Percentiles rank a stretch among this genome's conserved stretches.
These are phyloP conservation scores for Halictus ligatus DNA, from an alignment of 2,888 invertebrate genomes.

Conservation along the genomic window DNA sequence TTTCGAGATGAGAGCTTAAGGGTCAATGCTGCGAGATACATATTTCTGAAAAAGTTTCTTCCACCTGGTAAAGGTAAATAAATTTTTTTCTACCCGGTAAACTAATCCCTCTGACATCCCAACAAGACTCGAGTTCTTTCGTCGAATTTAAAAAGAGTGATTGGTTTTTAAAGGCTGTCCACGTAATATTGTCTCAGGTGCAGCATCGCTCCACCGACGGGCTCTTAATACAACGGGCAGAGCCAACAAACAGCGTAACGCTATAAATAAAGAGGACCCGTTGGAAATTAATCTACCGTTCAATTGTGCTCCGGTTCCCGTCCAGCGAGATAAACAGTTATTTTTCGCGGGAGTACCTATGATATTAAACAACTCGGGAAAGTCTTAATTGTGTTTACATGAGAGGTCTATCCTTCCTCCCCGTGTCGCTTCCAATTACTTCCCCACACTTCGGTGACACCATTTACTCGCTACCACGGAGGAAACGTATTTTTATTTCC, in stretches of 20 bases:
- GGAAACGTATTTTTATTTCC: constrained; percentile 40
- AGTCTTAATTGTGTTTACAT: constrained; percentile 1
- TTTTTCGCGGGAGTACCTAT: neutral
- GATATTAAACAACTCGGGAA: constrained; percentile 1
- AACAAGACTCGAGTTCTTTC: no score
- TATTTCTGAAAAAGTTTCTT: no score
- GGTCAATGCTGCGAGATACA: no score
- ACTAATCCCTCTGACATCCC: no score
- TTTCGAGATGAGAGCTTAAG: no score
- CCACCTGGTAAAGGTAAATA: no score
- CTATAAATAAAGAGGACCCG: neutral
- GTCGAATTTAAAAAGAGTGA: no score
- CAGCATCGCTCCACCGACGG: no score
- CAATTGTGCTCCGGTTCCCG: neutral
- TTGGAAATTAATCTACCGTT: neutral
- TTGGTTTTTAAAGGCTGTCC: no score
- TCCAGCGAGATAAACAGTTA: neutral
- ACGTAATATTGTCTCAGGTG: no score
- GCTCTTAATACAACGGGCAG: neutral
- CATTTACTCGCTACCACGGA: neutral
- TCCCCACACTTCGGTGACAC: constrained; percentile 2
- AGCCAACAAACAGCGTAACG: neutral
- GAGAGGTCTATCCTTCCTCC: neutral
- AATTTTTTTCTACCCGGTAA: no score
- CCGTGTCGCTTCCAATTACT: constrained; percentile 30